Percentiles rank a stretch among this genome's conserved stretches.
These are phyloP conservation scores for Avahi laniger DNA, from an alignment of 2,797 vertebrate genomes.

Conservation along the genomic window DNA sequence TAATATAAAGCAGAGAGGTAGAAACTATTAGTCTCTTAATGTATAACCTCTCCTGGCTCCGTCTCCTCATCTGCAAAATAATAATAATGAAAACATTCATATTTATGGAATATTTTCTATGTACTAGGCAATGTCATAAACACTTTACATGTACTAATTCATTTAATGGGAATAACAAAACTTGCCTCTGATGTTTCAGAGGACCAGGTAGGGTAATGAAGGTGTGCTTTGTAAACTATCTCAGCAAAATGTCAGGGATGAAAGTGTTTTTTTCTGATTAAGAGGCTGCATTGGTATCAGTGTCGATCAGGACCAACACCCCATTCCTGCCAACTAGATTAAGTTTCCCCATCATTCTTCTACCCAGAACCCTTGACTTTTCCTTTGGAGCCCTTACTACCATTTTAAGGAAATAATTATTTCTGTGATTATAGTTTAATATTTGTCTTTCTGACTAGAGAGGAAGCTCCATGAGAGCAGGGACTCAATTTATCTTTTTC, in stretches of 20 bases:
- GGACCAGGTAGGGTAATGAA: not conserved
- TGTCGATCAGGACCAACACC: too few relatives aligned
- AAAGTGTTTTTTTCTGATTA: not conserved
- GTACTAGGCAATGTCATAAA: not conserved
- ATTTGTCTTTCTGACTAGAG: not conserved
- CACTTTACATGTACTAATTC: not conserved
- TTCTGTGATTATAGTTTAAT: not conserved
- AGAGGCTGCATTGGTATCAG: not conserved
- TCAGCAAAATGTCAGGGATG: not conserved
- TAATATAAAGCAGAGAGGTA: not conserved
- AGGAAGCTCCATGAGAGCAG: not conserved
- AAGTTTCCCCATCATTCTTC: too few relatives aligned
- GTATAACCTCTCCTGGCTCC: not conserved
- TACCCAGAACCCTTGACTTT: not conserved
- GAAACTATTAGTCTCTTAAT: not conserved
- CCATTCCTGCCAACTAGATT: not conserved
- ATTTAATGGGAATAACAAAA: not conserved
- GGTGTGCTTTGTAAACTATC: not conserved
- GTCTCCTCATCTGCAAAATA: not conserved
- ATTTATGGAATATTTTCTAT: not conserved
- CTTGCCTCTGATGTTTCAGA: not conserved
- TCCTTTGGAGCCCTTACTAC: not conserved
- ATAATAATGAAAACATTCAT: not conserved
- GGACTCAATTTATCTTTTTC: not conserved
- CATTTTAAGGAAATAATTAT: conserved; percentile 13